phyloP scores from a whole-genome alignment of 2,888 invertebrate genomes.

The Taphrorychus bicolor region DNA sequence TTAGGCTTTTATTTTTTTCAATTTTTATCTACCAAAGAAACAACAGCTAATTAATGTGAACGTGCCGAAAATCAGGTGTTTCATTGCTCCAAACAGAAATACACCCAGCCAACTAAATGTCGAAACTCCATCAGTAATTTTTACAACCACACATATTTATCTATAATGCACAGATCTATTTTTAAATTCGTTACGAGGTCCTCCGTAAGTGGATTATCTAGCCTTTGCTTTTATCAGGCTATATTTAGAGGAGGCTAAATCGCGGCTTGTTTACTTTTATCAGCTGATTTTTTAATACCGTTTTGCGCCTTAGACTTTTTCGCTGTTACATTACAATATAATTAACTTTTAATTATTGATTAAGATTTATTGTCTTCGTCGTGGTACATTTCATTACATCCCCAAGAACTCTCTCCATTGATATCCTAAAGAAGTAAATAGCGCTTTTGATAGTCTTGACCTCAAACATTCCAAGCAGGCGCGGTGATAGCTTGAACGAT shows the following conservation, averaged over 20 bases:
- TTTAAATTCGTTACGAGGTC: not conserved
- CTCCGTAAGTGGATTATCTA: constrained; percentile 7
- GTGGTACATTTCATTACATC: no score
- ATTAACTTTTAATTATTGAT: not conserved
- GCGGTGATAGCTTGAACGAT: not conserved
- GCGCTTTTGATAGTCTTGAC: not conserved
- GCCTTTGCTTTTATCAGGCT: constrained; percentile 13
- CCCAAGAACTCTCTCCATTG: no score
- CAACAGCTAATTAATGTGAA: not conserved
- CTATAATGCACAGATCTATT: not conserved
- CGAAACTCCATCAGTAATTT: no score
- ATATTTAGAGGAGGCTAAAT: constrained; percentile 25
- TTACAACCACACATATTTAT: not conserved
- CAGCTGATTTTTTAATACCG: constrained; percentile 23
- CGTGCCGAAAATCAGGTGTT: constrained; percentile 11
- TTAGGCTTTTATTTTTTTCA: not conserved
- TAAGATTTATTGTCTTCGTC: no score
- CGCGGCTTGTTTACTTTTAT: constrained; percentile 27
- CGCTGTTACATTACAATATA: no score
- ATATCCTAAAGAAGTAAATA: no score
- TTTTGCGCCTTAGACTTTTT: not conserved
- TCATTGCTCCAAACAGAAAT: no score
- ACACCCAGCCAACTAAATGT: no score
- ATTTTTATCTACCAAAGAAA: not conserved
- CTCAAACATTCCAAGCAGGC: not conserved